A percentile compares a stretch with the other conserved stretches of the same genome.
These are phyloP conservation scores for Cryptus armator DNA, from an alignment of 2,888 invertebrate species.

Conservation along the genomic window DNA sequence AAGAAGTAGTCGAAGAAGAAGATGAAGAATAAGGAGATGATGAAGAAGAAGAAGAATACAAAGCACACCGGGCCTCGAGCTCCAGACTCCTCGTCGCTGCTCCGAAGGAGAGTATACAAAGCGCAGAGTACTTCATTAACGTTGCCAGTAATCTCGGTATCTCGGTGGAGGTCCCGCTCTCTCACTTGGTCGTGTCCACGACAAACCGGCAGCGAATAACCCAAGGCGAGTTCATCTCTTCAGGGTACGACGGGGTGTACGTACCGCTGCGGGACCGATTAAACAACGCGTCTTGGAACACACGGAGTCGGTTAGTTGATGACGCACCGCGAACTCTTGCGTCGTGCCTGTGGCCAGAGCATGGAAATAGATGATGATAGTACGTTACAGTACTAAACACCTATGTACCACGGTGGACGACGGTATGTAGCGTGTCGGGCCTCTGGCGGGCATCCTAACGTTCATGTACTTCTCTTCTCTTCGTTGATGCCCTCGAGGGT, in stretches of 20 bases:
- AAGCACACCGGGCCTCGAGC: neutral
- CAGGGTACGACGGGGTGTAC: neutral
- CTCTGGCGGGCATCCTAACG: neutral
- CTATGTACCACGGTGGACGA: slow-evolving; percentile 21
- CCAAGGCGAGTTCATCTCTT: slow-evolving; percentile 6
- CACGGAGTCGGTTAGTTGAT: slow-evolving; percentile 4
- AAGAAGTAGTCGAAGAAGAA: neutral
- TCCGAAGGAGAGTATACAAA: neutral
- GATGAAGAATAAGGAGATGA: neutral
- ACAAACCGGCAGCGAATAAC: neutral
- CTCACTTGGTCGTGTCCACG: neutral
- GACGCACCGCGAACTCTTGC: slow-evolving; percentile 11
- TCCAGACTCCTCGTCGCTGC: neutral
- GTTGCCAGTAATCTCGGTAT: slow-evolving; percentile 40
- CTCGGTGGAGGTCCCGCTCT: neutral
- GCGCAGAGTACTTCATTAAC: slow-evolving; percentile 58
- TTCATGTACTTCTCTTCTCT: neutral
- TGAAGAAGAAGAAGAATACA: neutral
- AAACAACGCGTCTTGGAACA: slow-evolving; percentile 1
- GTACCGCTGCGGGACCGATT: slow-evolving; percentile 1
- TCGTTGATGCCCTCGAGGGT: slow-evolving; percentile 52
- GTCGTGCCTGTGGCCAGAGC: slow-evolving; percentile 6
- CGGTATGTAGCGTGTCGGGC: slow-evolving; percentile 19
- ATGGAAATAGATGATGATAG: slow-evolving; percentile 32
- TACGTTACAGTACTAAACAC: slow-evolving; percentile 42